phyloP scores from a whole-genome alignment of 2,797 vertebrate species.

The Distichodus sexfasciatus region DNA sequence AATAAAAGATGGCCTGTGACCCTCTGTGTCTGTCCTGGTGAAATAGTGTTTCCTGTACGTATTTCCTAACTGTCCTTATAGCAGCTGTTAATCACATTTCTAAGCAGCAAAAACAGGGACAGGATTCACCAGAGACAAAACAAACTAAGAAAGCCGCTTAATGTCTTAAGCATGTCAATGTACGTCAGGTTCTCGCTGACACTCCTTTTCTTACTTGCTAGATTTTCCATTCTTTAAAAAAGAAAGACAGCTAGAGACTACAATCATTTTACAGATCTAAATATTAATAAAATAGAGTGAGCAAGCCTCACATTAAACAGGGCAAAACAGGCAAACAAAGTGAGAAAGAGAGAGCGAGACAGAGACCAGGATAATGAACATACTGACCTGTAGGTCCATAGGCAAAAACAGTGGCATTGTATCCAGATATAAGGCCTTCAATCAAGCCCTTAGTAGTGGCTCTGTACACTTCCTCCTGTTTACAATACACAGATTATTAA shows the following conservation, averaged over 20 bases:
- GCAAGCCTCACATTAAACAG: no score
- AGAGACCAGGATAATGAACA: not conserved
- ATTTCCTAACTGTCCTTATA: no score
- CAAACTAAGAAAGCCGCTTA: conserved; percentile 1
- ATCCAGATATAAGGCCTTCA: conserved; percentile 86
- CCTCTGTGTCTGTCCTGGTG: no score
- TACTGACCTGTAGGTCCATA: conserved; percentile 89
- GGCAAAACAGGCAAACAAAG: not conserved
- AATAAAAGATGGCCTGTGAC: no score
- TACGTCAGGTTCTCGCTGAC: no score
- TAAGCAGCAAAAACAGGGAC: conserved; percentile 1
- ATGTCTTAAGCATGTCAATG: not conserved
- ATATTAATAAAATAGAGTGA: no score
- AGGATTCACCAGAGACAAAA: conserved; percentile 7
- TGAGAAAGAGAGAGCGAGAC: not conserved
- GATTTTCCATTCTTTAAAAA: no score
- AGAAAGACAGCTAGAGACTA: no score
- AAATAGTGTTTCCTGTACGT: no score
- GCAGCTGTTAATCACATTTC: no score
- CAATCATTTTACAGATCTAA: no score
- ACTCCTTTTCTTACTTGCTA: no score
- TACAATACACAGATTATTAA: not conserved
- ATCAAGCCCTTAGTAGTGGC: conserved; percentile 87
- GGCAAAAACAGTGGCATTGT: conserved; percentile 90
- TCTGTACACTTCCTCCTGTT: conserved; percentile 87